Conservation (phyloP, 37 sponge, comb jelly and placozoan species). For the Beroe ovata region DNA sequence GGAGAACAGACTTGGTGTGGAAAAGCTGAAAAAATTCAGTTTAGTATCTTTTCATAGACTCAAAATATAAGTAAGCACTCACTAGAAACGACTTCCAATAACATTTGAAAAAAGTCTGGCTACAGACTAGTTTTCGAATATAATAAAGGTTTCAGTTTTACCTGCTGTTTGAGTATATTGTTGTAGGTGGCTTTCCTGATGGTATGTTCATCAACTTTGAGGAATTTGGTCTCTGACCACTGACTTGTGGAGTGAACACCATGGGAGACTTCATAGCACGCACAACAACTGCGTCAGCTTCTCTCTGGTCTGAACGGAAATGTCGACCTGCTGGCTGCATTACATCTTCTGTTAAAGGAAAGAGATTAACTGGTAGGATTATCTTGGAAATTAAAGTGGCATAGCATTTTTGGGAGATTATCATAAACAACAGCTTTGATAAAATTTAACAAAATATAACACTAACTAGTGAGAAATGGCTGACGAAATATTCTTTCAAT, state of each 20-base stretch:
- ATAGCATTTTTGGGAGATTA: no score
- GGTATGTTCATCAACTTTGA: background rate
- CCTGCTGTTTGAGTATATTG: constrained; percentile 61
- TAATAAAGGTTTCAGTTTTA: background rate
- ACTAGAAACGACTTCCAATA: no score
- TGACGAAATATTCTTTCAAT: no score
- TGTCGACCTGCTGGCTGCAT: constrained; percentile 63
- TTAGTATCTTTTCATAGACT: no score
- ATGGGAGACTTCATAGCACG: constrained; percentile 61
- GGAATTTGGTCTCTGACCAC: constrained; percentile 43
- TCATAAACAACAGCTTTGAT: no score
- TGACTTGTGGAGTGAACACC: constrained; percentile 36
- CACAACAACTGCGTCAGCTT: constrained; percentile 46
- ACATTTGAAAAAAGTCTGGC: no score
- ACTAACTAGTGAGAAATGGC: no score
- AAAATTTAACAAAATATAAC: no score
- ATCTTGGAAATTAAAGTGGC: no score
- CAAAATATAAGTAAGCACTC: no score
- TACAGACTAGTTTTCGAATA: background rate
- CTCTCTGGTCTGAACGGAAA: constrained; percentile 35
- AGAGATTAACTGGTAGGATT: no score
- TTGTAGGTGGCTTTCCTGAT: constrained; percentile 4
- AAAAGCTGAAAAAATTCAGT: constrained; percentile 9
- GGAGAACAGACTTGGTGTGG: constrained; percentile 16
- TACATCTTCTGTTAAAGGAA: constrained; percentile 13